Percentiles rank a stretch among this genome's conserved stretches.
Evolutionary conservation across 2,888 invertebrate genomes (phyloP).

Genomic region (Agrochola litura): DNA sequence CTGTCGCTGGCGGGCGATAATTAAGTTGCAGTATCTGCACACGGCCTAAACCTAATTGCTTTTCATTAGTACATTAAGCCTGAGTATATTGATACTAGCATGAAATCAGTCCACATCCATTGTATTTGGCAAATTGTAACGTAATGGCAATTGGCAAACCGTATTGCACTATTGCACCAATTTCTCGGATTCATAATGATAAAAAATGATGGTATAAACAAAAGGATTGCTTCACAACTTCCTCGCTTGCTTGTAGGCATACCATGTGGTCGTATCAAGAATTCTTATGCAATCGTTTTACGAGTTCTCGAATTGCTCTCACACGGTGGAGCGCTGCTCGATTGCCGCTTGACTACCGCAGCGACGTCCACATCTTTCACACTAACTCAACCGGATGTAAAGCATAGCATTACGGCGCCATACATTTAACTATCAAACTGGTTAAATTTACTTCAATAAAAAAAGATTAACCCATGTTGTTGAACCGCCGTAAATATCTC

Average conservation of each 20-base stretch:
- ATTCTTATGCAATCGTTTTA: constrained; percentile 65
- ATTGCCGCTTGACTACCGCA: constrained; percentile 19
- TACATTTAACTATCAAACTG: constrained; percentile 47
- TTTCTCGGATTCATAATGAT: constrained; percentile 59
- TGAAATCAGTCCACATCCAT: constrained; percentile 9
- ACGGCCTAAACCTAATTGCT: constrained; percentile 31
- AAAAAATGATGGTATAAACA: constrained; percentile 58
- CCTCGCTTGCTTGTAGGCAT: constrained; percentile 38
- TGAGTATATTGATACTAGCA: constrained; percentile 12
- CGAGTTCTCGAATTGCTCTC: constrained; percentile 57
- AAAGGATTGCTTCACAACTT: constrained; percentile 63
- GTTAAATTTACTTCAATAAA: constrained; percentile 43
- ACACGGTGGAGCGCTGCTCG: constrained; percentile 28
- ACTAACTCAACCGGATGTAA: constrained; percentile 36
- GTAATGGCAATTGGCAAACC: constrained; percentile 48
- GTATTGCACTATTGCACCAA: constrained; percentile 65
- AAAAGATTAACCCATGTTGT: constrained; percentile 25
- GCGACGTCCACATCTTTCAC: constrained; percentile 25
- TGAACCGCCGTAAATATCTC: constrained; percentile 39
- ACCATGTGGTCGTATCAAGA: constrained; percentile 54
- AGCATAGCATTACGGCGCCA: constrained; percentile 43
- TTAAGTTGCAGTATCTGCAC: constrained; percentile 44
- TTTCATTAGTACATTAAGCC: constrained; percentile 33
- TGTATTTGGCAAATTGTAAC: constrained; percentile 32
- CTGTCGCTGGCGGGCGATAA: constrained; percentile 19